Evolutionary conservation across 2,888 invertebrate genomes (phyloP).

Genomic region (Limnephilus lunatus): DNA sequence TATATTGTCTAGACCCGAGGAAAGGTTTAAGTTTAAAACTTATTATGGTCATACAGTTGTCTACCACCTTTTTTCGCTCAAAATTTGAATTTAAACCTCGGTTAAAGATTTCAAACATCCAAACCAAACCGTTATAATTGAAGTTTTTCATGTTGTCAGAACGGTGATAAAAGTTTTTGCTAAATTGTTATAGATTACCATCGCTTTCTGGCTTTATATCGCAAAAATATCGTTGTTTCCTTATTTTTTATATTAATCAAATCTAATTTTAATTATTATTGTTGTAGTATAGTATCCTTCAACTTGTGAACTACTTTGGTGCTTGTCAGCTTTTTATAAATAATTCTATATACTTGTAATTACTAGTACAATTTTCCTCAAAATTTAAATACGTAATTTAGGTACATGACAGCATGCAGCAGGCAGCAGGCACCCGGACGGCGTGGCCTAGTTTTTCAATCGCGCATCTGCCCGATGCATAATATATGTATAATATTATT

Average conservation of each 20-base stretch:
- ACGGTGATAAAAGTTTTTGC: neutral
- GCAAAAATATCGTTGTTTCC: no score
- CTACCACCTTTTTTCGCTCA: no score
- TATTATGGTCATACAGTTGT: no score
- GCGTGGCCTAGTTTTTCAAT: neutral
- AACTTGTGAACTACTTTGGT: neutral
- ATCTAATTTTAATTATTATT: neutral
- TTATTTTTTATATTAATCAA: neutral
- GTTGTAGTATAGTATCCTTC: neutral
- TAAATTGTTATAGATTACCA: neutral
- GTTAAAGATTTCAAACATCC: no score
- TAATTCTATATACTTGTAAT: no score
- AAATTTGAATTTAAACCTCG: neutral
- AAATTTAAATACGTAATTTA: neutral
- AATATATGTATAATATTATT: neutral
- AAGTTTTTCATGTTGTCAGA: neutral
- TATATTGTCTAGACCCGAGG: no score
- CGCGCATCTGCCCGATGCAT: neutral
- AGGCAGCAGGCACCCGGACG: neutral
- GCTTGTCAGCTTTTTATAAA: neutral
- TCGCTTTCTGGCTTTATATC: no score
- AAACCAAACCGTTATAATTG: neutral
- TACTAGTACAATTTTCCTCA: neutral
- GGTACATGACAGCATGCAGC: neutral
- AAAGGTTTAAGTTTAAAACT: no score